Evolutionary conservation across 1,140 invertebrate genomes (phyloP), one percentile per base, ranked within the genome.

Genomic region (Drosophila suzukii): DNA sequence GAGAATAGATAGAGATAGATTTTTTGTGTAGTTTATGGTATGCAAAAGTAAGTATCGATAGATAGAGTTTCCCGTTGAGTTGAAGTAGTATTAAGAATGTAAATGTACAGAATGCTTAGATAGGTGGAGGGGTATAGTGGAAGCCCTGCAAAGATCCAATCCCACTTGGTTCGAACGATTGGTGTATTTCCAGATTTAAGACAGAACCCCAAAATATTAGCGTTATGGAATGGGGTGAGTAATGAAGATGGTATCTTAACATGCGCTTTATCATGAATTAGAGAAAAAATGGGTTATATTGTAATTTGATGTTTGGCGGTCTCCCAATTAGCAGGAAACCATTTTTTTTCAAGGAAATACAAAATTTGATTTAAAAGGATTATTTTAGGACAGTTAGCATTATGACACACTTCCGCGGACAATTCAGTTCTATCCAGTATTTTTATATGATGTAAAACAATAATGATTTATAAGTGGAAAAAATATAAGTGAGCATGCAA

Each of bases 1-100:
- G 51, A 88, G 75, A 91, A 89, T 76, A 91, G 90, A 91, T 85
- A 91, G 90, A 91, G 90, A 89, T 89, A 91, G 90, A 88, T 76
- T 89, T 85, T 66, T 55, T 59, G 70, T 78, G 65, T 81, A 38
- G 63, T 75, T n/a, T 60, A 65, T 32, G 43, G 50, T 46, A 56
- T 47, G 55, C 50, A 73, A 38, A 62, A 61, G 53, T 89, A 83
- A 89, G 80, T 84, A 57, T 65, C 57, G 70, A 58, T 61, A 65
- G 51, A 49, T 41, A 50, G 63, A 59, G 51, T 71, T 55, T 60
- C 34, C 44, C 66, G 53, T 44, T 58, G 57, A 71, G 47, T 54
- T 54, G 30, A 75, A 68, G 46, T 55, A 61, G 47, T 51, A 56
- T 13, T 39, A 43, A 41, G 68, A 73, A 54, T 53, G 58, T 49